These are phyloP conservation scores for Zoanthus solanderi DNA, from an alignment of 92 coral and sea anemone species.

Conservation along the genomic window DNA sequence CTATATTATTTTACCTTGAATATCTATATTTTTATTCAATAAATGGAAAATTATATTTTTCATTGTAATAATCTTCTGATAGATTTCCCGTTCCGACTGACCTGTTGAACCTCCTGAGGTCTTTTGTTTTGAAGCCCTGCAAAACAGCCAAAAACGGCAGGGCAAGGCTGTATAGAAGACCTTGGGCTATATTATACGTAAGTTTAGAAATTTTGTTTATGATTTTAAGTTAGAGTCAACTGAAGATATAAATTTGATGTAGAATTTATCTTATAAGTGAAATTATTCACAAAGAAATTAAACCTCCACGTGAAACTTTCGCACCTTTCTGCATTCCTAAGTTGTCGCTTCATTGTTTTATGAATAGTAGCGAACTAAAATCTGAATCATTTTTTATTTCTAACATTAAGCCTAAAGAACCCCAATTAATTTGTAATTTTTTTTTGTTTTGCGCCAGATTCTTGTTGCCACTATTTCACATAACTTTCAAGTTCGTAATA, in stretches of 20 bases:
- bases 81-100: not conserved
- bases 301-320: too few relatives aligned
- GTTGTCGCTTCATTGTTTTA: not conserved
- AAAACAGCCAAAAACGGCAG: not conserved
- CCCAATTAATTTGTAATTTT: not conserved
- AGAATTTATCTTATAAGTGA: not conserved
- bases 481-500: not conserved
- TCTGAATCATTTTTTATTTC: not conserved
- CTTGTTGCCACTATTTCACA: not conserved
- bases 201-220: not conserved
- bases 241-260: not conserved
- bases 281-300: too few relatives aligned
- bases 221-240: not conserved
- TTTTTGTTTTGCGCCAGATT: not conserved
- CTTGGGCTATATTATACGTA: not conserved
- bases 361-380: not conserved
- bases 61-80: not conserved
- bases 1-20: not conserved
- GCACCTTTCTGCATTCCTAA: not conserved
- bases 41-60: not conserved
- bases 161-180: not conserved
- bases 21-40: not conserved
- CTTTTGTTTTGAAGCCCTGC: not conserved
- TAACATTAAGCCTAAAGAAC: constrained; percentile 2
- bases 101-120: not conserved